These are phyloP conservation scores for Saccopteryx leptura DNA, from an alignment of 2,113 vertebrate genomes.

Conservation along the genomic window DNA sequence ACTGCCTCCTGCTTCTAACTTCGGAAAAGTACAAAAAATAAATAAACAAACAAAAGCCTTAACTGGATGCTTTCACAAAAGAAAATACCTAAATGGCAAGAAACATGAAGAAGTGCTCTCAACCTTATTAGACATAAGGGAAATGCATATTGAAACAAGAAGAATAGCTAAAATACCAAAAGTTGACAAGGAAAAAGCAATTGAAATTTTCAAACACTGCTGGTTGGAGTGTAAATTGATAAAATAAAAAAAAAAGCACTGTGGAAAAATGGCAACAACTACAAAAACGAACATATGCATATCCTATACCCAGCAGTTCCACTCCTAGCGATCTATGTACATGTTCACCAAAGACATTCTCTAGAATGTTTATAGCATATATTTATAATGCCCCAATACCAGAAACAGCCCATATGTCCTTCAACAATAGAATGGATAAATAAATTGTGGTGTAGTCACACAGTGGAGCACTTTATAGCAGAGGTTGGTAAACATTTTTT, in stretches of 20 bases:
- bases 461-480: not conserved
- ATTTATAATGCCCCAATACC: not conserved
- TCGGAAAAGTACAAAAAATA: not conserved
- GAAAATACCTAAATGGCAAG: conserved; percentile 2
- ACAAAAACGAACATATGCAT: not conserved
- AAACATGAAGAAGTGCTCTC: conserved; percentile 1
- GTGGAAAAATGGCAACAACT: not conserved
- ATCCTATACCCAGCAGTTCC: not conserved
- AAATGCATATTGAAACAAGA: conserved; percentile 31
- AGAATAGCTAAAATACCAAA: conserved; percentile 44
- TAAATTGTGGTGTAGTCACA: not conserved
- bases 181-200: conserved; percentile 6
- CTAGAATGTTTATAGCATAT: conserved; percentile 18
- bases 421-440: conserved; percentile 4
- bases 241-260: not conserved
- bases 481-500: not conserved
- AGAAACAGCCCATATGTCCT: conserved; percentile 8
- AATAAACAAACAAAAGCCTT: conserved; percentile 25
- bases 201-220: not conserved
- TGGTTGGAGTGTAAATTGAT: not conserved
- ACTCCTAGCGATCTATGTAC: not conserved
- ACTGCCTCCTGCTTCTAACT: too few relatives aligned
- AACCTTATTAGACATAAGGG: not conserved
- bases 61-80: conserved; percentile 14
- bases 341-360: not conserved